Evolutionary conservation across 2,113 vertebrate genomes (phyloP).

Genomic region (Corynorhinus townsendii): DNA sequence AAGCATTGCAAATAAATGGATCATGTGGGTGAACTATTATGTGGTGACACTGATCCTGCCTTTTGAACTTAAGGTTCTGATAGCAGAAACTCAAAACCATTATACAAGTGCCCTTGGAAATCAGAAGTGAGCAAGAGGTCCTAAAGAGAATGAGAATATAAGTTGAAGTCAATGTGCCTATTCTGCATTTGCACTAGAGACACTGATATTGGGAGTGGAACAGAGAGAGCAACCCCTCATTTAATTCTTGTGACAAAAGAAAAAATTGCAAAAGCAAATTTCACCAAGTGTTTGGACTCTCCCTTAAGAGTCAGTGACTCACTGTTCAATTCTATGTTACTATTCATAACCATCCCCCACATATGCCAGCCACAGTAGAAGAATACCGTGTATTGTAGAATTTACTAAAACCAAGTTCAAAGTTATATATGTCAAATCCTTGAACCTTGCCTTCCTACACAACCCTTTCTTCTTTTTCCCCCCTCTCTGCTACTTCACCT

Average conservation of each 20-base stretch:
- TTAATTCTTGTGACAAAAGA: not conserved
- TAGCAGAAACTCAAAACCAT: conserved; percentile 40
- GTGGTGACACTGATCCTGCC: not conserved
- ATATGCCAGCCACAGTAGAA: not conserved
- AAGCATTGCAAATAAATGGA: conserved; percentile 34
- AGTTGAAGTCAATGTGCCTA: not conserved
- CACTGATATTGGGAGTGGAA: not conserved
- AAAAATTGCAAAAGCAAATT: not conserved
- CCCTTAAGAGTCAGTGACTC: not conserved
- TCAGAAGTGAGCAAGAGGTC: not conserved
- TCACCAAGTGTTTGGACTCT: not conserved
- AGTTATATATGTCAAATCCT: conserved; percentile 14
- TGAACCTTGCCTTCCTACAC: not conserved
- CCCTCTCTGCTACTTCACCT: not conserved
- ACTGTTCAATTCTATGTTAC: not conserved
- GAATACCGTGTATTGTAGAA: not conserved
- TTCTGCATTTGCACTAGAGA: not conserved
- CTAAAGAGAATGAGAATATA: not conserved
- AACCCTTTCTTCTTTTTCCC: not conserved
- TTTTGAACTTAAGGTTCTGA: conserved; percentile 54
- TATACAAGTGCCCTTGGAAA: conserved; percentile 28
- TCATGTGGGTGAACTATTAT: conserved; percentile 12
- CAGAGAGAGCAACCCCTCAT: not conserved
- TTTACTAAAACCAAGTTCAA: conserved; percentile 38
- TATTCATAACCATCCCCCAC: not conserved